Percentiles rank a stretch among this genome's conserved stretches.
Evolutionary conservation across 2,113 vertebrate species (phyloP).

Genomic region (Falcunculus frontatus): DNA sequence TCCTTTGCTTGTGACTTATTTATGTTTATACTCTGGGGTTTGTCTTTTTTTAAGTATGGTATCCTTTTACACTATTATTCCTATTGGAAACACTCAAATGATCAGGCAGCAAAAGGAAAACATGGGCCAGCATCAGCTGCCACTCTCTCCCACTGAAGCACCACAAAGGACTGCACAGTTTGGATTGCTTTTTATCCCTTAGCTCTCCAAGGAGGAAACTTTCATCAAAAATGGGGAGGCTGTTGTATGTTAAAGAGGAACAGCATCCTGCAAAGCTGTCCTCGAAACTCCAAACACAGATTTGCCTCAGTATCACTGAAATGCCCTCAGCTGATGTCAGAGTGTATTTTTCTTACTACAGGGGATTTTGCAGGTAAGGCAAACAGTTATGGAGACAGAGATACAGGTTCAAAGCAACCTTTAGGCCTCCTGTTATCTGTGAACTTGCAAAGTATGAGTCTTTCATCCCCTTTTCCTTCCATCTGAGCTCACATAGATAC

Average conservation of each 20-base stretch:
- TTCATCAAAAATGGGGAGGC: background rate
- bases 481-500: background rate
- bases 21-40: background rate
- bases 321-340: background rate
- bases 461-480: background rate
- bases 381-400: background rate
- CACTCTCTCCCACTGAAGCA: background rate
- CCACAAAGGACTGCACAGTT: background rate
- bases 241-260: background rate
- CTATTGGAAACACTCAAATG: background rate
- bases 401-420: background rate
- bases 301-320: background rate
- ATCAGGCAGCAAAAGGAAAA: background rate
- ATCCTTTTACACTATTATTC: background rate
- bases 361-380: background rate
- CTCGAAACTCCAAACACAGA: background rate
- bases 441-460: background rate
- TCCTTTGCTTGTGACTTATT: constrained; percentile 8
- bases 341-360: background rate
- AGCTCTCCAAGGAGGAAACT: background rate
- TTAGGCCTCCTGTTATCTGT: background rate
- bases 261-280: background rate
- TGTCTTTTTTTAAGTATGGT: background rate
- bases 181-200: background rate
- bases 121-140: background rate